Evolutionary conservation across 1,140 invertebrate genomes (phyloP), one percentile per base, ranked within the genome.

Genomic region (Megathymus violae): DNA sequence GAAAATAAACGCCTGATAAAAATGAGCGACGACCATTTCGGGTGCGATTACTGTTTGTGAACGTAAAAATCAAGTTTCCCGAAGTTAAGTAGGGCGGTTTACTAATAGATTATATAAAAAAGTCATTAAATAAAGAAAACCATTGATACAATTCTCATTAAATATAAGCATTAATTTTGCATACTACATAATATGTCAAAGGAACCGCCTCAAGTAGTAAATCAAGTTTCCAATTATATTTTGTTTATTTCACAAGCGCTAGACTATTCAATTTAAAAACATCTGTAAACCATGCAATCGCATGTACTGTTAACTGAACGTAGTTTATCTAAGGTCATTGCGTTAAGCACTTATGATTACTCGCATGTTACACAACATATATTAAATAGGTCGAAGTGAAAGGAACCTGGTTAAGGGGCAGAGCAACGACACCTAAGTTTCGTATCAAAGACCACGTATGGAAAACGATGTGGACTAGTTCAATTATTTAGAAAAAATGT

Each of bases 301-400:
- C 31, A 40, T 54, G 38, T 36, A 43, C 38, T 52, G 41, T 43
- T 54, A 54, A 54, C 50, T 22, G 9, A n/a, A 54, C 22, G 40
- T 31, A 56, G 52, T 56, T 41, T 56, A 56, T 56, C 52, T 63
- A 72, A 76, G 77, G 74, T 79, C 71, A 70, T 11, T 40, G 62
- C 62, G 54, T 66, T 65, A 67, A 56, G 60, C 66, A 62, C 58
- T 74, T 54, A 70, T 65, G 59, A 66, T 65, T 54, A 64, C 51
- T 64, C 41, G 67, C 13, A 64, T 71, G 64, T 76, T 77, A 69
- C 78, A 51, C 74, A 80, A 79, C 40, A 11, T 14, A 41, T 48
- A 50, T 63, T 62, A 60, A 69, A 74, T 70, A 48, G 41, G 62
- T 69, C 68, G 62, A 63, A 78, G 80, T 83, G 80, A 83, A 81